These are phyloP conservation scores for Pao palembangensis DNA, from an alignment of 2,113 vertebrate genomes.

Conservation along the genomic window DNA sequence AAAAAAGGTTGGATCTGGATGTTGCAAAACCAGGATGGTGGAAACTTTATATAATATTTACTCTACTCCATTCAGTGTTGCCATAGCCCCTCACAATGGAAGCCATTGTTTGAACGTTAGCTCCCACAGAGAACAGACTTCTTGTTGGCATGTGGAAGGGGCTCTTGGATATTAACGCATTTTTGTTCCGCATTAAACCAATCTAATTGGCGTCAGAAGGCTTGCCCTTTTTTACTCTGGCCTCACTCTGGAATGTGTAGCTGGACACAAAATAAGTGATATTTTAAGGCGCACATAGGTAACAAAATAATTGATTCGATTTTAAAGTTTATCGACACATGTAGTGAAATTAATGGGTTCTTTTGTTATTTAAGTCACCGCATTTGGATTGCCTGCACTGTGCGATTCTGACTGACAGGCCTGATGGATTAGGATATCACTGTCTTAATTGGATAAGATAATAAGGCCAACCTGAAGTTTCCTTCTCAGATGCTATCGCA, in stretches of 20 bases:
- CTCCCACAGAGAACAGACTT: constrained; percentile 16
- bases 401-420: constrained; percentile 7
- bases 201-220: constrained; percentile 1
- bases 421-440: constrained; percentile 33
- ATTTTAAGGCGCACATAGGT: background rate
- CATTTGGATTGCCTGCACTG: constrained; percentile 3
- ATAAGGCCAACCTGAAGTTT: constrained; percentile 30
- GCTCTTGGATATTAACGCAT: constrained; percentile 32
- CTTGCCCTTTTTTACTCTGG: constrained; percentile 13
- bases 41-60: constrained; percentile 17
- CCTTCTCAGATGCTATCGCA: constrained; percentile 10
- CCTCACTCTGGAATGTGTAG: constrained; percentile 20
- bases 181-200: constrained; percentile 36
- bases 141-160: constrained; percentile 1
- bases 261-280: background rate
- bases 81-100: constrained; percentile 27
- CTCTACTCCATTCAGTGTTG: constrained; percentile 5
- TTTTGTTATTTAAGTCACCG: background rate
- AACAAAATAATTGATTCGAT: background rate
- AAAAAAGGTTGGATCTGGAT: background rate
- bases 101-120: constrained; percentile 32
- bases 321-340: background rate
- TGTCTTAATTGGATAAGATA: constrained; percentile 46
- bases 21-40: background rate
- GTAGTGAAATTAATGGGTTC: background rate